Conservation (phyloP, 2,888 invertebrate species). For the Nesidiocoris tenuis region DNA sequence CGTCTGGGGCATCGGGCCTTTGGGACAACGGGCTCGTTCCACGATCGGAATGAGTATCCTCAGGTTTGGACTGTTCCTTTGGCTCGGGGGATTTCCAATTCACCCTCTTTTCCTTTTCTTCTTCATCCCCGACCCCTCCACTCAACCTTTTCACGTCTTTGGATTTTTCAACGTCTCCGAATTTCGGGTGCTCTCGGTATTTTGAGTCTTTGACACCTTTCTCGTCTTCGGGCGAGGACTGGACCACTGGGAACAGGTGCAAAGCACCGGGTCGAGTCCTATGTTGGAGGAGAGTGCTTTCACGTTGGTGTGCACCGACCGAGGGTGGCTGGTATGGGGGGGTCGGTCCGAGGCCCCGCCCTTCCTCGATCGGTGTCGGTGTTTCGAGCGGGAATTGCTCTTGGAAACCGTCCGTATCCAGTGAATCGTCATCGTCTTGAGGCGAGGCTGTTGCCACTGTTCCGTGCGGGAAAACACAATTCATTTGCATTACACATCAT, state of each 20-base stretch:
- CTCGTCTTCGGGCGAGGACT: constrained; percentile 51
- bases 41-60: constrained; percentile 51
- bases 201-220: constrained; percentile 52
- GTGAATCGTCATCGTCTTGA: constrained; percentile 60
- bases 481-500: constrained; percentile 12
- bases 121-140: constrained; percentile 55
- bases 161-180: constrained; percentile 49
- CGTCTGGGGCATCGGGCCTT: constrained; percentile 22
- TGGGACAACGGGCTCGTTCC: constrained; percentile 52
- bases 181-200: constrained; percentile 51
- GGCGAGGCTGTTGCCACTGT: constrained; percentile 57
- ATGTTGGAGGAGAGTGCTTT: constrained; percentile 40
- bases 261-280: constrained; percentile 47
- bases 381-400: constrained; percentile 58
- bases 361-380: constrained; percentile 54
- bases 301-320: not conserved
- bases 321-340: constrained; percentile 5
- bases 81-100: constrained; percentile 44
- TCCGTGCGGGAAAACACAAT: constrained; percentile 48
- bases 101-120: constrained; percentile 51
- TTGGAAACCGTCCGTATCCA: constrained; percentile 58
- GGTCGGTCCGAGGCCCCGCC: not conserved
- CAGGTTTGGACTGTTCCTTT: constrained; percentile 28
- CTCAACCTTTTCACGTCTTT: constrained; percentile 50
- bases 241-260: constrained; percentile 45